Percentiles rank a stretch among this genome's conserved stretches.
phyloP scores from a whole-genome alignment of 2,113 vertebrate genomes.

The Spea multiplicata region DNA sequence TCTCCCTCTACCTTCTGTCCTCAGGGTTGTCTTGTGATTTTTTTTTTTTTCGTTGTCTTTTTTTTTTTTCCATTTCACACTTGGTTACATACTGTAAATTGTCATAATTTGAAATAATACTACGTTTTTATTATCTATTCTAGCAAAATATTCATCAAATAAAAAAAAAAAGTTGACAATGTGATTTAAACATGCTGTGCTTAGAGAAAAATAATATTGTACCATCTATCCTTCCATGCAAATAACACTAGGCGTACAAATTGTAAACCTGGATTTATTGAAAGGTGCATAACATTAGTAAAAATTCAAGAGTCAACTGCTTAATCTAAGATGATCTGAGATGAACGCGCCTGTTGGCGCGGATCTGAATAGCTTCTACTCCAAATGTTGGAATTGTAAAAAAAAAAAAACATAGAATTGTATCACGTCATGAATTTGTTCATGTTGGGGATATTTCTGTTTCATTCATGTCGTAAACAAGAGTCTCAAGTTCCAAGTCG shows the following conservation, averaged over 20 bases:
- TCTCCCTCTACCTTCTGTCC: constrained; percentile 98
- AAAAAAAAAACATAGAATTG: too few species aligned
- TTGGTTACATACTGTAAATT: constrained; percentile 80
- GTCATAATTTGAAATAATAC: constrained; percentile 72
- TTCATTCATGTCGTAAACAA: too few species aligned
- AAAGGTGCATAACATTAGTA: background rate
- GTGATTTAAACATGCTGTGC: constrained; percentile 19
- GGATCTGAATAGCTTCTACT: too few species aligned
- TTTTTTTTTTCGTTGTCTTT: constrained; percentile 83
- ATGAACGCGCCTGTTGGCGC: too few species aligned
- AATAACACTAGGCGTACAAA: background rate
- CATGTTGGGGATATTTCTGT: too few species aligned
- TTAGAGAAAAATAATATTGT: constrained; percentile 2
- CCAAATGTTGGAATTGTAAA: too few species aligned
- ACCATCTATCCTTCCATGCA: constrained; percentile 1
- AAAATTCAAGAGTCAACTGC: background rate
- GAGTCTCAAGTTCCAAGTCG: too few species aligned
- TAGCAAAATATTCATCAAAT: constrained; percentile 46
- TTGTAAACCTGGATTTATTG: background rate
- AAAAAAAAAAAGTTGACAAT: constrained; percentile 28
- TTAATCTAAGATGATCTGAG: too few species aligned
- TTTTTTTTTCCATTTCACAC: constrained; percentile 66
- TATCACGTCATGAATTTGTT: too few species aligned
- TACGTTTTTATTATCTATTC: constrained; percentile 71
- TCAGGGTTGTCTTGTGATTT: constrained; percentile 88